A percentile compares a stretch with the other conserved stretches of the same genome.
Conservation (phyloP, 2,888 invertebrate species). For the Leucozona laternaria region DNA sequence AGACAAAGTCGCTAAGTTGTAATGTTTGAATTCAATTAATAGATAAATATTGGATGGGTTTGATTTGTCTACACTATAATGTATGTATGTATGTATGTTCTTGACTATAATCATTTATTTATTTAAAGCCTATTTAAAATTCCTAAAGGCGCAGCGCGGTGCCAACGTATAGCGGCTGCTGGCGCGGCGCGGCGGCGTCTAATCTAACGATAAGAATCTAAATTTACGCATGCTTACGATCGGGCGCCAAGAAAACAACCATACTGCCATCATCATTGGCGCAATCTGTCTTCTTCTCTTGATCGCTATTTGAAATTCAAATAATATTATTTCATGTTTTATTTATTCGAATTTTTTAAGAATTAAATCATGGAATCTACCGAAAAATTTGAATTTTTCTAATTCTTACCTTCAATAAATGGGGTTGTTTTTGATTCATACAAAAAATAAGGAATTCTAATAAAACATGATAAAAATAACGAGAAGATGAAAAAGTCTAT, state of each 20-base stretch:
- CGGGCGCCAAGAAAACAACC: conserved; percentile 19
- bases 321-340: conserved; percentile 18
- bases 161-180: no score
- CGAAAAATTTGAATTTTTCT: neutral
- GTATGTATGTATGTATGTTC: no score
- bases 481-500: no score
- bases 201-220: conserved; percentile 14
- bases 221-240: conserved; percentile 30
- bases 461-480: neutral
- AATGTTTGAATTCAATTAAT: neutral
- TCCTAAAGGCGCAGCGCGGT: neutral
- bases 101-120: neutral
- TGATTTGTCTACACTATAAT: neutral
- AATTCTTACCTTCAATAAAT: neutral
- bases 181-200: neutral
- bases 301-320: conserved; percentile 19
- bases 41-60: neutral
- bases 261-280: conserved; percentile 6
- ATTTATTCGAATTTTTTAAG: conserved; percentile 3
- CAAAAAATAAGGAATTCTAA: neutral
- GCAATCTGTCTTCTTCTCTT: conserved; percentile 12
- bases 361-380: neutral
- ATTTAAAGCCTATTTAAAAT: conserved; percentile 25
- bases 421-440: neutral
- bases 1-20: neutral